phyloP scores from a whole-genome alignment of 1,140 invertebrate species.

The Sesamia nonagrioides region DNA sequence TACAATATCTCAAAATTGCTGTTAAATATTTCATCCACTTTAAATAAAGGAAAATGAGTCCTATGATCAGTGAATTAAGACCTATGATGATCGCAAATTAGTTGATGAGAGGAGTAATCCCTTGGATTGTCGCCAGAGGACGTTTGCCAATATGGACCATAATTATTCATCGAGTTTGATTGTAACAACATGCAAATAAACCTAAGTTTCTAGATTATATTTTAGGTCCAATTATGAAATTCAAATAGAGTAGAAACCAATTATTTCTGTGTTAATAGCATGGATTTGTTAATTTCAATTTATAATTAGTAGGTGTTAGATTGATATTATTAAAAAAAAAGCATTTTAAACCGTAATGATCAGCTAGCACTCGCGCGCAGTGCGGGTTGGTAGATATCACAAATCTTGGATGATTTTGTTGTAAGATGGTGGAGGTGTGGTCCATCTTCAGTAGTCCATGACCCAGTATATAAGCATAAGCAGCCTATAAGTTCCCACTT shows the following conservation, averaged over 20 bases:
- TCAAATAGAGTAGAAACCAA: not conserved
- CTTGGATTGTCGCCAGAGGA: conserved; percentile 11
- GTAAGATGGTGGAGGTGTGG: no score
- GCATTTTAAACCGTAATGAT: no score
- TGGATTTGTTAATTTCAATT: not conserved
- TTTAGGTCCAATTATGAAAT: conserved; percentile 10
- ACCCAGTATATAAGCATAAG: no score
- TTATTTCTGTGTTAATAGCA: not conserved
- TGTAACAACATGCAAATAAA: not conserved
- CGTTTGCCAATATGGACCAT: not conserved
- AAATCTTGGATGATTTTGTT: no score
- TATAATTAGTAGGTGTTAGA: no score
- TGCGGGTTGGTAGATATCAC: no score
- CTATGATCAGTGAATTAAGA: not conserved
- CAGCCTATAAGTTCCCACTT: no score
- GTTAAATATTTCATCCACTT: not conserved
- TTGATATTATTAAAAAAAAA: no score
- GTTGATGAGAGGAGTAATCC: conserved; percentile 11
- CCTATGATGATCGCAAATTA: conserved; percentile 8
- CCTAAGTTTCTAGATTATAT: not conserved
- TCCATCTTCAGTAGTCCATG: no score
- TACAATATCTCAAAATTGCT: not conserved
- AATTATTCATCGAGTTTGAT: conserved; percentile 13
- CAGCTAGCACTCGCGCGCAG: no score
- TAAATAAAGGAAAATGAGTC: not conserved